phyloP scores from a whole-genome alignment of 2,888 invertebrate genomes.

The Drosophila fungiperda region DNA sequence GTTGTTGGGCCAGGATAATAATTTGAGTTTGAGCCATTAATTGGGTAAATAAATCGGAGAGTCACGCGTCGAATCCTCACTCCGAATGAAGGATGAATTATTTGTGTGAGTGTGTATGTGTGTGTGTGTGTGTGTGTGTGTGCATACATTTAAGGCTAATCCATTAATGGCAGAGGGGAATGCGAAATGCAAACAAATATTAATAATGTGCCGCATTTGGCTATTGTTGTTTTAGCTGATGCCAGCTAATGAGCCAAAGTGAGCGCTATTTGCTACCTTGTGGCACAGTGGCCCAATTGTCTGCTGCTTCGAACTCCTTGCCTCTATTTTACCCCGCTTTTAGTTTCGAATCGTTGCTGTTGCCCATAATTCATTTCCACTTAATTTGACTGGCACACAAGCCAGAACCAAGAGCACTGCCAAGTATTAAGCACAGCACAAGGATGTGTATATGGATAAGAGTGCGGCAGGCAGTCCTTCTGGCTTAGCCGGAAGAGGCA shows the following conservation, averaged over 20 bases:
- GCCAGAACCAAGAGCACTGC: slow-evolving; percentile 13
- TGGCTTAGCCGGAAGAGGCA: slow-evolving; percentile 13
- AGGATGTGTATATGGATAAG: slow-evolving; percentile 1
- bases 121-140: neutral
- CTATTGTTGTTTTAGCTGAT: slow-evolving; percentile 38
- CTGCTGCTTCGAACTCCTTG: neutral
- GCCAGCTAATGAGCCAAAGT: slow-evolving; percentile 46
- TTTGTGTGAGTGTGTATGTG: neutral
- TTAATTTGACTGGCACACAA: slow-evolving; percentile 73
- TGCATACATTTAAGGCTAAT: slow-evolving; percentile 42
- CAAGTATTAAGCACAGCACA: slow-evolving; percentile 9
- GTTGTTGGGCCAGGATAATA: slow-evolving; percentile 11
- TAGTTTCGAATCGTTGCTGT: slow-evolving; percentile 7
- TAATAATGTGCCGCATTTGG: slow-evolving; percentile 51
- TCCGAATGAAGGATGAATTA: slow-evolving; percentile 1
- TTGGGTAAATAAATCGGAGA: slow-evolving; percentile 49
- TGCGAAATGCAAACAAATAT: slow-evolving; percentile 45
- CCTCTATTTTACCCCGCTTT: neutral
- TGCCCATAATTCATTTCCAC: slow-evolving; percentile 75
- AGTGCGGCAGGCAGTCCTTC: neutral
- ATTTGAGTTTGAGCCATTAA: slow-evolving; percentile 42
- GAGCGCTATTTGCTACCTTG: slow-evolving; percentile 8
- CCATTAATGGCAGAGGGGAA: slow-evolving; percentile 32
- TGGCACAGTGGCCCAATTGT: neutral
- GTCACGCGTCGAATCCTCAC: slow-evolving; percentile 41